Conservation (phyloP, 1,140 invertebrate genomes). For the Trachelipus rathkii region DNA sequence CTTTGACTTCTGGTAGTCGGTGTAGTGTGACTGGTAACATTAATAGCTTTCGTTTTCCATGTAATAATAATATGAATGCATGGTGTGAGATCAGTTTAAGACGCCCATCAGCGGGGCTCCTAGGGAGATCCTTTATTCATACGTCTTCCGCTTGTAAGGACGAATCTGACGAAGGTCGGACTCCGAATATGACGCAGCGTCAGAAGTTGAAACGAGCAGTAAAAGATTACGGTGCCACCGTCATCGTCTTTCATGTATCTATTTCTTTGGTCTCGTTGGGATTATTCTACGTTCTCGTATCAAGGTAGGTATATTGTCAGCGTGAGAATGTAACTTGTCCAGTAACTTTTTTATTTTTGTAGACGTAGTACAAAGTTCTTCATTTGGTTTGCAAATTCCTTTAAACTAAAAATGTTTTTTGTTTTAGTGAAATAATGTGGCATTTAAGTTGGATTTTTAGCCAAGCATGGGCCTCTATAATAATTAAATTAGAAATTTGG, state of each 20-base stretch:
- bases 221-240: constrained; percentile 81
- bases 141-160: not conserved
- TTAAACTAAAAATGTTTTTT: too few species aligned
- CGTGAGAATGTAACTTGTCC: not conserved
- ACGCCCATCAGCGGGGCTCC: not conserved
- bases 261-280: constrained; percentile 82
- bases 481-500: too few species aligned
- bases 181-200: constrained; percentile 38
- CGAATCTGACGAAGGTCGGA: not conserved
- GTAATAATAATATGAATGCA: not conserved
- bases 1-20: not conserved
- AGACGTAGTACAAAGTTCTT: too few species aligned
- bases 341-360: too few species aligned
- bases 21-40: not conserved
- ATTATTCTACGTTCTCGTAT: constrained; percentile 74
- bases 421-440: too few species aligned
- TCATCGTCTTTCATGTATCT: constrained; percentile 78
- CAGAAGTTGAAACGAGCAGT: constrained; percentile 72
- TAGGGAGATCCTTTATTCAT: not conserved
- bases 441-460: too few species aligned
- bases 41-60: not conserved
- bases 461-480: too few species aligned
- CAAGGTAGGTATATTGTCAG: constrained; percentile 63
- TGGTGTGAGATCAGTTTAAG: not conserved
- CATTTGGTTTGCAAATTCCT: too few species aligned